phyloP scores from a whole-genome alignment of 2,797 vertebrate genomes.

The Falco biarmicus region DNA sequence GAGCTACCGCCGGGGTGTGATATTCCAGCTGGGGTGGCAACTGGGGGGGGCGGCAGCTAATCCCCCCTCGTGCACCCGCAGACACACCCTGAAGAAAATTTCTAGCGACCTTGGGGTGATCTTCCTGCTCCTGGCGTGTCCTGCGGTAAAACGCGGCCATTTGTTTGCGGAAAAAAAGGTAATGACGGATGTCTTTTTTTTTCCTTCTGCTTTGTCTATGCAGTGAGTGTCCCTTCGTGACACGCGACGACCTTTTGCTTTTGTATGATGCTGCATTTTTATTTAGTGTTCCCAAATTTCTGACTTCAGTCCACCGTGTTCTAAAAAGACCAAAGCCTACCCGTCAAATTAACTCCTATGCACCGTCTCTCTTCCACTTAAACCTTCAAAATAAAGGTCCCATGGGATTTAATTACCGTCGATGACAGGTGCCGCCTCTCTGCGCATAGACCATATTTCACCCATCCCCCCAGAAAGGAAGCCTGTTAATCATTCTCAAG shows the following conservation, averaged over 20 bases:
- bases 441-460: not conserved
- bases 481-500: conserved; percentile 18
- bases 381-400: not conserved
- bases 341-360: not conserved
- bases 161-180: not conserved
- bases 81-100: not conserved
- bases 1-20: not conserved
- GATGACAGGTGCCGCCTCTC: not conserved
- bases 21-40: conserved; percentile 34
- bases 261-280: not conserved
- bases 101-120: not conserved
- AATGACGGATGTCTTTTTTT: not conserved
- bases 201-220: not conserved
- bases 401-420: not conserved
- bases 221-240: not conserved
- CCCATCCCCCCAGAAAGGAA: not conserved
- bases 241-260: not conserved
- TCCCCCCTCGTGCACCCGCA: not conserved
- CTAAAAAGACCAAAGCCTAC: not conserved
- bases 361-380: not conserved
- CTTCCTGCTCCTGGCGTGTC: not conserved
- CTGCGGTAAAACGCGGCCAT: not conserved
- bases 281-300: not conserved
- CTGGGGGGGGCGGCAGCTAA: not conserved
- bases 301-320: not conserved